Conservation (phyloP, 2,113 vertebrate species). For the Leptodactylus fuscus region DNA sequence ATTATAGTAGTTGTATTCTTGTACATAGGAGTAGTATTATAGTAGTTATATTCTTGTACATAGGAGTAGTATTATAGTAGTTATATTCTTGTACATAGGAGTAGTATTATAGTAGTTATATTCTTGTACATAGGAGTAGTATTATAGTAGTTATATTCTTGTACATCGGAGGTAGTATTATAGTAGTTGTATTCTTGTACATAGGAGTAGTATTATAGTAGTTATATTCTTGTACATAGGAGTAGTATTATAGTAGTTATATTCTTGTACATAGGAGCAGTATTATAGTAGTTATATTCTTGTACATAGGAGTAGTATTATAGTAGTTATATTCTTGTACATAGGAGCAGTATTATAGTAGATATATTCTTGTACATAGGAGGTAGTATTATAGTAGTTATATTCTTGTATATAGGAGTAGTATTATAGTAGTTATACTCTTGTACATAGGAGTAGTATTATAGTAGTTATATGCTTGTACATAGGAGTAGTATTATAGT, state of each 20-base stretch:
- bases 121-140: not conserved
- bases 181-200: not conserved
- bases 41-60: constrained; percentile 7
- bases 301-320: constrained; percentile 10
- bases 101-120: constrained; percentile 3
- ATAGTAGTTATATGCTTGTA: constrained; percentile 11
- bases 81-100: too few relatives aligned
- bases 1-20: not conserved
- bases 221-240: not conserved
- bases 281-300: constrained; percentile 5
- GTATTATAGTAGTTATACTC: constrained; percentile 9
- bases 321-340: constrained; percentile 7
- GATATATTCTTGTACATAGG: not conserved
- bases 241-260: constrained; percentile 6
- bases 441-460: not conserved
- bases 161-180: not conserved
- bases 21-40: not conserved
- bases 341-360: constrained; percentile 6
- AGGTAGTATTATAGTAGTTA: not conserved
- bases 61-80: not conserved
- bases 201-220: constrained; percentile 2
- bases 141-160: constrained; percentile 6
- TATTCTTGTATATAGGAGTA: not conserved
- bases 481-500: not conserved
- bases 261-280: not conserved